A percentile compares a stretch with the other conserved stretches of the same genome.
Conservation (phyloP, 64 coral and sea anemone genomes). For the Cladopsammia gracilis region DNA sequence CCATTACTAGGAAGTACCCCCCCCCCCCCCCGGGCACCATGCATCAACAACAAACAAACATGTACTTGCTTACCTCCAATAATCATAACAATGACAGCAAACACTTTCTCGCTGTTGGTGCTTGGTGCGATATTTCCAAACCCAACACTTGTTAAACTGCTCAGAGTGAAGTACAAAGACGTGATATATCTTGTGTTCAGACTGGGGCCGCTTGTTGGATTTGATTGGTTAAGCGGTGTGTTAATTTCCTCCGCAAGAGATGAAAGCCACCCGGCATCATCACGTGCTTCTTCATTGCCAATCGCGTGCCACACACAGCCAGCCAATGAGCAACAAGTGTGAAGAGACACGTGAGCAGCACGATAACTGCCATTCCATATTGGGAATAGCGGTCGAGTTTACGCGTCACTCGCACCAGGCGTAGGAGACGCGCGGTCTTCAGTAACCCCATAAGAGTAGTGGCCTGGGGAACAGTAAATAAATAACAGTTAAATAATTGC, state of each 20-base stretch:
- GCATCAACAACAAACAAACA: no score
- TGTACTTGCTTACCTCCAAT: conserved; percentile 79
- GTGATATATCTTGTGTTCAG: conserved; percentile 83
- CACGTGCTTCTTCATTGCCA: conserved; percentile 66
- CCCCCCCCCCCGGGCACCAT: neutral
- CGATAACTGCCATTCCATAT: conserved; percentile 84
- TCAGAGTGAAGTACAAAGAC: conserved; percentile 91
- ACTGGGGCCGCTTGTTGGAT: conserved; percentile 42
- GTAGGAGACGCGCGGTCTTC: conserved; percentile 90
- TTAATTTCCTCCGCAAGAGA: conserved; percentile 53
- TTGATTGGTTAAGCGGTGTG: conserved; percentile 46
- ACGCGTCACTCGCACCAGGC: conserved; percentile 88
- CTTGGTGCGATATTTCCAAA: conserved; percentile 95
- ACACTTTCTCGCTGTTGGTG: conserved; percentile 87
- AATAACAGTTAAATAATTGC: no score
- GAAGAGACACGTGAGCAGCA: conserved; percentile 86
- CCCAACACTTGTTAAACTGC: conserved; percentile 93
- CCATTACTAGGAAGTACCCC: no score
- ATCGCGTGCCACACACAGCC: conserved; percentile 98
- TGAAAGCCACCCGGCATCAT: conserved; percentile 73
- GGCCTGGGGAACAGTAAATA: conserved; percentile 41
- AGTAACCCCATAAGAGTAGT: conserved; percentile 87
- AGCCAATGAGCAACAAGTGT: conserved; percentile 92
- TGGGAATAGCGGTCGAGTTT: conserved; percentile 97
- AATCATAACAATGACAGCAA: conserved; percentile 89